Evolutionary conservation across 2,888 invertebrate genomes (phyloP), one percentile per base, ranked within the genome.

Genomic region (Conistra vaccinii): DNA sequence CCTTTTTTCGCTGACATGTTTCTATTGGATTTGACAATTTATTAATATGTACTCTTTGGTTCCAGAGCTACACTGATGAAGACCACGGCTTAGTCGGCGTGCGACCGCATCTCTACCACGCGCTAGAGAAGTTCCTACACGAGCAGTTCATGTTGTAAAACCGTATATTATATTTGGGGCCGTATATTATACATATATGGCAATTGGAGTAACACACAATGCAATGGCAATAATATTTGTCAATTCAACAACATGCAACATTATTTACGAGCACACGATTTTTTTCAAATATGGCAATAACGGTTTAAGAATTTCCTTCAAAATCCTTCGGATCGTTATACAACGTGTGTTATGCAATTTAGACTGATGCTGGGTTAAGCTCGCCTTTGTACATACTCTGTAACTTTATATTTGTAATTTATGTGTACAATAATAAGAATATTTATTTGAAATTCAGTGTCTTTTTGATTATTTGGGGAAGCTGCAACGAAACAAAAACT

Each of bases 1-100:
- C 10, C 5, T 12, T 53, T n/a, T 53, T 0, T n/a, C n/a, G 53
- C 3, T 53, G 12, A n/a, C n/a, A 12, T 53, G 12, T 14, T n/a
- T 53, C n/a, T 53, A 53, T 53, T 61, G 35, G 32, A 14, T 32
- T 32, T n/a, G 2, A 2, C 55, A 55, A n/a, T 45, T 55, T 17
- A 23, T 6, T 12, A n/a, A 20, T 23, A 20, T 9, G 1, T 3
- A 12, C n/a, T 42, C 0, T 48, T 55, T 48, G 0, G 23, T 61
- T 78, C 0, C 79, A 76, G 97, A 99, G 99, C 83, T 99, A 99
- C 93, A 98, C 99, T 0, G 99, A 99, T 92, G 99, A 99, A 96
- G 98, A 98, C 90, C 99, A 99, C 91, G 97, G 98, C 26, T 95
- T 99, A 78, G 95, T 97, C 6, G 98, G 98, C 55, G 98, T 99